phyloP scores from a whole-genome alignment of 2,888 invertebrate species.

The Cryptocephalus primarius region DNA sequence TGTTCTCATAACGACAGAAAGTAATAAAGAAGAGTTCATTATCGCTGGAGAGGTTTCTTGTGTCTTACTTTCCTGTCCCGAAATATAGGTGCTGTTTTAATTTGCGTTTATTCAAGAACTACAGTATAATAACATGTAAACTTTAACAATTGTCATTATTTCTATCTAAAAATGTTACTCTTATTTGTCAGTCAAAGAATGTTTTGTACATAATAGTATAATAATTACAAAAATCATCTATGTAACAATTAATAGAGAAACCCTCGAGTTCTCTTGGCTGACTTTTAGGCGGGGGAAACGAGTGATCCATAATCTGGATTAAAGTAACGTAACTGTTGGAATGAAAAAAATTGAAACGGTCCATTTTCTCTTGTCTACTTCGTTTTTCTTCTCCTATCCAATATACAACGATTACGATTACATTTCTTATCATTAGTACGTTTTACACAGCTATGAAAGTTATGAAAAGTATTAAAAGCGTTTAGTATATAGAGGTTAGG shows the following conservation, averaged over 20 bases:
- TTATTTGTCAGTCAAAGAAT: constrained; percentile 20
- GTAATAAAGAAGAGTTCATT: background rate
- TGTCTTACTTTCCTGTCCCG: too few relatives aligned
- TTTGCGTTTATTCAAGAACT: constrained; percentile 14
- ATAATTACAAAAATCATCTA: constrained; percentile 8
- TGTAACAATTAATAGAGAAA: background rate
- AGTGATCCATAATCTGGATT: too few relatives aligned
- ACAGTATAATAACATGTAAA: constrained; percentile 25
- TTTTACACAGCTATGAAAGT: constrained; percentile 1
- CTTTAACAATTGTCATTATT: constrained; percentile 24
- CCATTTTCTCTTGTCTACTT: too few relatives aligned
- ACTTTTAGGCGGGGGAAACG: too few relatives aligned
- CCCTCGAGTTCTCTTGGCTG: too few relatives aligned
- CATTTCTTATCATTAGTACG: background rate
- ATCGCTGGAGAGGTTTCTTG: background rate
- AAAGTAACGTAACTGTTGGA: too few relatives aligned
- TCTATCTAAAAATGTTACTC: constrained; percentile 7
- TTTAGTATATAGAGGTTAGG: constrained; percentile 2
- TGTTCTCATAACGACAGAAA: background rate
- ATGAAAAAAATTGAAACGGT: too few relatives aligned
- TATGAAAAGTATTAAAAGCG: constrained; percentile 17
- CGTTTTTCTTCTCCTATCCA: too few relatives aligned
- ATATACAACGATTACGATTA: background rate
- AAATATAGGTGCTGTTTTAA: too few relatives aligned
- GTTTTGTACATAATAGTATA: constrained; percentile 17